These are phyloP conservation scores for Ceratina australensis DNA, from an alignment of 1,140 invertebrate genomes.

Conservation along the genomic window DNA sequence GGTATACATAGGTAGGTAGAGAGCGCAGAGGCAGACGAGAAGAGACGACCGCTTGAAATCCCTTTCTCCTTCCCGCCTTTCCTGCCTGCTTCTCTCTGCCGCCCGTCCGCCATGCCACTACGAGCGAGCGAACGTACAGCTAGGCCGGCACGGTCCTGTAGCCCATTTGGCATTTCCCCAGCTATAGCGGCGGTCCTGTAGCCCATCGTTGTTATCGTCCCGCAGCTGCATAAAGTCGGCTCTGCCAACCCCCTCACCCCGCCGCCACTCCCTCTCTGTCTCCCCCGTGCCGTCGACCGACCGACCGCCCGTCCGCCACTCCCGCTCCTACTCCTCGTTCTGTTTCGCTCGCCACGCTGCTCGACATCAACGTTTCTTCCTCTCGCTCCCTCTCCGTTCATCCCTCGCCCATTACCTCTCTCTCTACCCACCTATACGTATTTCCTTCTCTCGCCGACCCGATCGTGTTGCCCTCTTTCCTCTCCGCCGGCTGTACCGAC, in stretches of 20 bases:
- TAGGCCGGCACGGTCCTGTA: slow-evolving; percentile 78
- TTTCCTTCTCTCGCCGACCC: slow-evolving; percentile 35
- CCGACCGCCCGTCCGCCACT: slow-evolving; percentile 34
- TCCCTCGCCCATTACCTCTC: not conserved
- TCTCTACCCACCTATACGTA: slow-evolving; percentile 1
- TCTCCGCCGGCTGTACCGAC: slow-evolving; percentile 26
- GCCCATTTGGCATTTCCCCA: slow-evolving; percentile 81
- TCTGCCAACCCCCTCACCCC: slow-evolving; percentile 48
- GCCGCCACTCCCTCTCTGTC: slow-evolving; percentile 51
- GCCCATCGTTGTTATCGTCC: slow-evolving; percentile 82
- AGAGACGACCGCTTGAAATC: slow-evolving; percentile 76
- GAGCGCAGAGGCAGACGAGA: slow-evolving; percentile 70
- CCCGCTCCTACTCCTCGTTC: slow-evolving; percentile 49
- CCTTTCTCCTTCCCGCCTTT: slow-evolving; percentile 66
- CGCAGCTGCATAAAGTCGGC: slow-evolving; percentile 80
- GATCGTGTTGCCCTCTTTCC: slow-evolving; percentile 48
- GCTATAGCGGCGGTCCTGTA: slow-evolving; percentile 80
- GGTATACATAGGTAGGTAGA: slow-evolving; percentile 53
- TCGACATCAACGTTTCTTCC: slow-evolving; percentile 42
- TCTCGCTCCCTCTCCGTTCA: slow-evolving; percentile 28
- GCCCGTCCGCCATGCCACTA: slow-evolving; percentile 57
- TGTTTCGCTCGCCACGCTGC: slow-evolving; percentile 48
- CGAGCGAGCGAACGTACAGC: slow-evolving; percentile 72
- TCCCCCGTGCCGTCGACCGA: slow-evolving; percentile 40
- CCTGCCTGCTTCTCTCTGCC: slow-evolving; percentile 58